These are phyloP conservation scores for Ceyx erithaca DNA, from an alignment of 2,797 vertebrate species.

Conservation along the genomic window DNA sequence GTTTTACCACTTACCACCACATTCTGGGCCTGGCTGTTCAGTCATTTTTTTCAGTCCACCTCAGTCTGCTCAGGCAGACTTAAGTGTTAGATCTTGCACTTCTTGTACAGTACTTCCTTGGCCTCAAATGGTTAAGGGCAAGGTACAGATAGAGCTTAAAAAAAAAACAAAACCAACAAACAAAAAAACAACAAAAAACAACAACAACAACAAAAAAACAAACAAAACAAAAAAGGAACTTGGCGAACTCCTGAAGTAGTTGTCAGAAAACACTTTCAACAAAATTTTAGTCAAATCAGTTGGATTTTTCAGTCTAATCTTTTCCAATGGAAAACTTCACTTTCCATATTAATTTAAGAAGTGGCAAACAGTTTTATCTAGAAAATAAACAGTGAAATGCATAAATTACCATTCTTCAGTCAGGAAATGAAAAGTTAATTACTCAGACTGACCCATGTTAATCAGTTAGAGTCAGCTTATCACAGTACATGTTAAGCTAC, in stretches of 20 bases:
- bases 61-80: neutral
- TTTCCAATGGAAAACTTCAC: neutral
- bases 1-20: neutral
- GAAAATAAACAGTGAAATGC: neutral
- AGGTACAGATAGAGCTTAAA: neutral
- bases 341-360: neutral
- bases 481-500: neutral
- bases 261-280: neutral
- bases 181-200: neutral
- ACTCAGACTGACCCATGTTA: neutral
- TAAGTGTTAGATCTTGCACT: neutral
- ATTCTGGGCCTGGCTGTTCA: neutral
- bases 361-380: neutral
- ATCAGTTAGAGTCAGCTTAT: neutral
- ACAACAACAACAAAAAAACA: neutral
- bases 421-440: neutral
- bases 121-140: neutral
- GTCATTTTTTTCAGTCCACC: neutral
- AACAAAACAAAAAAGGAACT: neutral
- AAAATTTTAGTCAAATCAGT: neutral
- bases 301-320: neutral
- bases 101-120: neutral
- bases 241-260: neutral
- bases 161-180: neutral
- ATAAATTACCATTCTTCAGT: neutral